A percentile compares a stretch with the other conserved stretches of the same genome.
Conservation (phyloP, 2,888 invertebrate species). For the Brassicogethes aeneus region DNA sequence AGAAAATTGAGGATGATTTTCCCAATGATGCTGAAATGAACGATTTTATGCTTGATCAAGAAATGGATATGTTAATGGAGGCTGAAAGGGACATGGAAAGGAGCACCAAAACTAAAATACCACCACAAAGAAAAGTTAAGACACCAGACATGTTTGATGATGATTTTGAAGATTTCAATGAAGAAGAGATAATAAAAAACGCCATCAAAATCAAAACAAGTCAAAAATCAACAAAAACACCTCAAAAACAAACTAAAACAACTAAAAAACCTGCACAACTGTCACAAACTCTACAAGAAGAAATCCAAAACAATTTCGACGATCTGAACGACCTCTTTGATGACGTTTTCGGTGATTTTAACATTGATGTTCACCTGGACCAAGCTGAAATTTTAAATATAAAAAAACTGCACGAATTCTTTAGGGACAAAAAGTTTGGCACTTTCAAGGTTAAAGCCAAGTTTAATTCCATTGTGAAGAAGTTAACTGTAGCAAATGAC, state of each 20-base stretch:
- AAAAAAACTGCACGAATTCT: slow-evolving; percentile 21
- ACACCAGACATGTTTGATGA: slow-evolving; percentile 25
- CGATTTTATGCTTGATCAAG: slow-evolving; percentile 19
- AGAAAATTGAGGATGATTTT: neutral
- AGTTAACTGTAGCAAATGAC: slow-evolving; percentile 45
- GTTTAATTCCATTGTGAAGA: slow-evolving; percentile 47
- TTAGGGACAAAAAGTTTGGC: slow-evolving; percentile 35
- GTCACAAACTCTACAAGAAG: neutral
- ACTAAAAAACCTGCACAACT: neutral
- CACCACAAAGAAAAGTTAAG: slow-evolving; percentile 9
- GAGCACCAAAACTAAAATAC: slow-evolving; percentile 4
- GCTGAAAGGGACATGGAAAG: slow-evolving; percentile 19
- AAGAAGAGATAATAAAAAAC: slow-evolving; percentile 3
- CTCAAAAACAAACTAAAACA: no score
- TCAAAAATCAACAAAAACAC: neutral
- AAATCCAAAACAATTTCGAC: neutral
- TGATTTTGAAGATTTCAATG: slow-evolving; percentile 18
- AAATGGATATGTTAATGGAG: slow-evolving; percentile 26
- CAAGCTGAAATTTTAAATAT: slow-evolving; percentile 17
- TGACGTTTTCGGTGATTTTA: slow-evolving; percentile 30
- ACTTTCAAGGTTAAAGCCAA: slow-evolving; percentile 50
- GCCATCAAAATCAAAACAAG: neutral
- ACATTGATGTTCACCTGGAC: slow-evolving; percentile 24
- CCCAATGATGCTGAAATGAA: slow-evolving; percentile 12
- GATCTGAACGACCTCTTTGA: slow-evolving; percentile 19